A percentile compares a stretch with the other conserved stretches of the same genome.
Conservation (phyloP, 2,113 vertebrate species). For the Oophaga pumilio region DNA sequence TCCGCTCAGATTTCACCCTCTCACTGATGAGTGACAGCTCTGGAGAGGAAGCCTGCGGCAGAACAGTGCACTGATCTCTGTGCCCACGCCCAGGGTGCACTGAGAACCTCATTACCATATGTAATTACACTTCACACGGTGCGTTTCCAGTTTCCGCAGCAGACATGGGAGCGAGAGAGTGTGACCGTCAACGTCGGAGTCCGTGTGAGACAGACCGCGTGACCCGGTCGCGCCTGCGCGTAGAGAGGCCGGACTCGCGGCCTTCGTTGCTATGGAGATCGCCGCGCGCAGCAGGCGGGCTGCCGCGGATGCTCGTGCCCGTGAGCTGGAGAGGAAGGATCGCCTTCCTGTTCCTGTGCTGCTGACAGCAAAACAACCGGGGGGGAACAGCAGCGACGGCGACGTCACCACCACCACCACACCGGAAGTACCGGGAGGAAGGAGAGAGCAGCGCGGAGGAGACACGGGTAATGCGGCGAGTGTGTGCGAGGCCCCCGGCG, state of each 20-base stretch:
- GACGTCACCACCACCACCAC: neutral
- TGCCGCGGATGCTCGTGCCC: neutral
- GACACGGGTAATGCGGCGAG: neutral
- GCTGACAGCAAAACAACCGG: slow-evolving; percentile 56
- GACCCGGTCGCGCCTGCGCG: neutral
- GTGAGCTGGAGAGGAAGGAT: neutral
- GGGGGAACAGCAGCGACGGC: neutral
- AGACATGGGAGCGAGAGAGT: too few relatives aligned
- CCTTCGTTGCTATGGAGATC: slow-evolving; percentile 30
- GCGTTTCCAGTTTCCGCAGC: too few relatives aligned
- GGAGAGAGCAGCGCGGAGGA: neutral
- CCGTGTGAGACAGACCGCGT: too few relatives aligned
- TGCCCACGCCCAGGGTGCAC: too few relatives aligned
- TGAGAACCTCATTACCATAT: too few relatives aligned
- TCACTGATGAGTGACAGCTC: too few relatives aligned
- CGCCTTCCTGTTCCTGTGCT: slow-evolving; percentile 22
- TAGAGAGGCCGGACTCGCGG: neutral
- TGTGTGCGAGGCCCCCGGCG: neutral
- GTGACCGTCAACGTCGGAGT: too few relatives aligned
- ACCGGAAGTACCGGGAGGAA: slow-evolving; percentile 42
- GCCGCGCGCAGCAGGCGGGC: neutral
- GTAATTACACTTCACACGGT: too few relatives aligned
- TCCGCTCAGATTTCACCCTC: too few relatives aligned
- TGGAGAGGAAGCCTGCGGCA: too few relatives aligned
- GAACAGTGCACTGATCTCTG: too few relatives aligned